These are phyloP conservation scores for Uloborus diversus DNA, from an alignment of 1,140 invertebrate species.

Conservation along the genomic window DNA sequence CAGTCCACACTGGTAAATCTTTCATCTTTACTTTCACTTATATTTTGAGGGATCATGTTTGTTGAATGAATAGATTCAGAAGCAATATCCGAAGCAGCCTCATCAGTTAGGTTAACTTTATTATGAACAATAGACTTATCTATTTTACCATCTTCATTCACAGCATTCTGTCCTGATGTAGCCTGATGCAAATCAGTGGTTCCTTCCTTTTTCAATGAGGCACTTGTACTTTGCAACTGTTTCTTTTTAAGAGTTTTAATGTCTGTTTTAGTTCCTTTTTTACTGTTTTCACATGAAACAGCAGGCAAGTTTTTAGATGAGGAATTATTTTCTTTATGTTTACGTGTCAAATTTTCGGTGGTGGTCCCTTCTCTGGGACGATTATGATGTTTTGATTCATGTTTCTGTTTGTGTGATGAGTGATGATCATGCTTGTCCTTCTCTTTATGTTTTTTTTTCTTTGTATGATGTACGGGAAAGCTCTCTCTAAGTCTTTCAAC, in stretches of 20 bases:
- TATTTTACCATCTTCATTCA: no score
- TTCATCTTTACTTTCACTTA: no score
- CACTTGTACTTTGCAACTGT: slow-evolving; percentile 36
- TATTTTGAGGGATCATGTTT: no score
- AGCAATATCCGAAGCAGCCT: no score
- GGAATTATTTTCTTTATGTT: slow-evolving; percentile 28
- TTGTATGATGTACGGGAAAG: slow-evolving; percentile 46
- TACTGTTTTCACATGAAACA: not conserved
- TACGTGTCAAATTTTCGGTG: slow-evolving; percentile 13
- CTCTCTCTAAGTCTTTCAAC: slow-evolving; percentile 27
- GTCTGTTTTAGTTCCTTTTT: not conserved
- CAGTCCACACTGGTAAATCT: no score
- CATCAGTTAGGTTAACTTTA: no score
- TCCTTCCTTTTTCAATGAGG: no score
- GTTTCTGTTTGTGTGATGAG: slow-evolving; percentile 26
- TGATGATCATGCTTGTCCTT: slow-evolving; percentile 37
- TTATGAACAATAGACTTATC: no score
- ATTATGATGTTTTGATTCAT: slow-evolving; percentile 30
- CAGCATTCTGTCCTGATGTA: no score
- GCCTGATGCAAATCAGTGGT: no score
- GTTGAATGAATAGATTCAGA: no score
- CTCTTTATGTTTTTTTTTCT: slow-evolving; percentile 56
- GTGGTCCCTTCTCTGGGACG: slow-evolving; percentile 6
- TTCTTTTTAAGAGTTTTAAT: slow-evolving; percentile 29
- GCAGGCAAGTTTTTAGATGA: slow-evolving; percentile 7